Evolutionary conservation across 1,140 invertebrate species (phyloP).

Genomic region (Pseudoatta argentina): DNA sequence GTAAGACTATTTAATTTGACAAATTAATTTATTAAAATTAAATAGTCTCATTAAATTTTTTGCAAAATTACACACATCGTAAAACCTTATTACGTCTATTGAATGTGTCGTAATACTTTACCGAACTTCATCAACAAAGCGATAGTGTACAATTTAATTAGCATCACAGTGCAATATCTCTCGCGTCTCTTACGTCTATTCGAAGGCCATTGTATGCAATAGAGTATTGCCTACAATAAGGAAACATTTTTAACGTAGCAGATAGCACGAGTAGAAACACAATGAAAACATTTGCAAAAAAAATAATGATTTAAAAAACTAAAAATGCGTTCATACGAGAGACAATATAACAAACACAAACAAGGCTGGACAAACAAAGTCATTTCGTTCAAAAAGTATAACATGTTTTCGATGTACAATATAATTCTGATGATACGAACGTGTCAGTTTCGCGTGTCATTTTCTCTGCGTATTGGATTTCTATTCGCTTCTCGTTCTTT

Average conservation of each 20-base stretch:
- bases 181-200: conserved; percentile 14
- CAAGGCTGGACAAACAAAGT: not conserved
- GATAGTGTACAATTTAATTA: conserved; percentile 33
- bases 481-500: not conserved
- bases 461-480: conserved; percentile 8
- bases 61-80: not conserved
- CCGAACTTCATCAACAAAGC: conserved; percentile 18
- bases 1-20: too few species aligned
- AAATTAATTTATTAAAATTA: not conserved
- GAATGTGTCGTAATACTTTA: not conserved
- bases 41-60: not conserved
- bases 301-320: not conserved
- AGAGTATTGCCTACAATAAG: conserved; percentile 28
- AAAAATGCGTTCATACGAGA: not conserved
- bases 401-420: not conserved
- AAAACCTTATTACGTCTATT: not conserved
- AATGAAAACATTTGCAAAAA: not conserved
- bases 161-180: conserved; percentile 30
- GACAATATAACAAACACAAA: not conserved
- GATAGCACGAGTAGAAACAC: not conserved
- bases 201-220: conserved; percentile 48
- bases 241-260: conserved; percentile 6
- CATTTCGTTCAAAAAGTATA: not conserved
- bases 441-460: not conserved
- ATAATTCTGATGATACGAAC: not conserved